Evolutionary conservation across 2,113 vertebrate species (phyloP), one percentile per base, ranked within the genome.

Genomic region (Pandion haliaetus): DNA sequence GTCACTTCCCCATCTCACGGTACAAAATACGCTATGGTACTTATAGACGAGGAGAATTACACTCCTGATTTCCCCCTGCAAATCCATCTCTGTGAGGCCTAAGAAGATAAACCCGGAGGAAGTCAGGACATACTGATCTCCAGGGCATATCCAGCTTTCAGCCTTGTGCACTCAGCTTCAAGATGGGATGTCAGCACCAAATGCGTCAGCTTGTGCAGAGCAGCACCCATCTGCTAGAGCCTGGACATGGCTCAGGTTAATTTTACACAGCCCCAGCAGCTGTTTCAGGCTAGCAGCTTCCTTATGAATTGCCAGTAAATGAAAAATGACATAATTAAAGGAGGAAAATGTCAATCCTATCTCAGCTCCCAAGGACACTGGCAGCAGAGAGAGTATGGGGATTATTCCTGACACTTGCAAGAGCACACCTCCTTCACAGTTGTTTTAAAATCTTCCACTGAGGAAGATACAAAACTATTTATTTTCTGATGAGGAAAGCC

Each of bases 71-170:
- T 92, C 36, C 61, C 57, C 65, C 31, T 0, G 0, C 57, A 94
- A 92, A 94, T 95, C 88, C 83, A 87, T 38, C 77, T 89, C 83
- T 89, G 32, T 3, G 9, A 82, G 57, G 45, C 34, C 81, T 97
- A 95, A 97, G 95, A 91, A 91, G 91, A 95, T 97, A 91, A 95
- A 84, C 31, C 19, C 38, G 1, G 73, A 88, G 81, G 58, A 94
- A 92, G 55, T 49, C 88, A 94, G 88, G 65, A 55, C 86, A 88
- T 52, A 44, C 36, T 36, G 66, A 84, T 95, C 86, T 86, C 40
- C 77, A 72, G 83, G 85, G 52, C 83, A 91, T 15, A 94, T 57
- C 47, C 86, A 82, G 77, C 72, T 86, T 94, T 71, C 65, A 84
- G 72, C 61, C 65, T 71, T 74, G 61, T 79, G 34, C 66, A 52